phyloP scores from a whole-genome alignment of 2,888 invertebrate species.

The Cryptus armator region DNA sequence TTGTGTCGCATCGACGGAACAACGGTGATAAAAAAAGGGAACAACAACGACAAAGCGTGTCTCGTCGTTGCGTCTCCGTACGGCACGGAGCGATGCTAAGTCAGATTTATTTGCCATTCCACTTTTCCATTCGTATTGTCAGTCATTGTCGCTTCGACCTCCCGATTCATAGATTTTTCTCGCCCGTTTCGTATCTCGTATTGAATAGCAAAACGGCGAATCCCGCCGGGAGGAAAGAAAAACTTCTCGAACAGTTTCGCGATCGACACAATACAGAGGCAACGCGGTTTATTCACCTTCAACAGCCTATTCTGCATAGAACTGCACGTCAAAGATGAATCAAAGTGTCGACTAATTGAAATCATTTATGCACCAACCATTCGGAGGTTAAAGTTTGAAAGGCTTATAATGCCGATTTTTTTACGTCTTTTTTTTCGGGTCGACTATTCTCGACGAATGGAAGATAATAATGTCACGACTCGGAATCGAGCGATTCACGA shows the following conservation, averaged over 20 bases:
- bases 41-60: slow-evolving; percentile 20
- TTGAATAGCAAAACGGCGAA: not conserved
- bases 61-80: not conserved
- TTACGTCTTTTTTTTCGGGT: not conserved
- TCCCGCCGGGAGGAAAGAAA: too few relatives aligned
- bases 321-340: not conserved
- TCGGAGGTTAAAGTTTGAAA: not conserved
- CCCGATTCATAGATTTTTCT: slow-evolving; percentile 31
- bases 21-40: slow-evolving; percentile 22
- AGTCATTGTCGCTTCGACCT: slow-evolving; percentile 44
- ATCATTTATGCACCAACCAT: not conserved
- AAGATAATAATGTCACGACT: not conserved
- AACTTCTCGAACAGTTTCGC: too few relatives aligned
- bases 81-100: not conserved
- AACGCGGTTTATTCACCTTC: too few relatives aligned
- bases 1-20: slow-evolving; percentile 50
- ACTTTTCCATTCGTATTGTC: slow-evolving; percentile 27
- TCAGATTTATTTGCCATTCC: slow-evolving; percentile 65
- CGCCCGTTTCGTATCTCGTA: not conserved
- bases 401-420: not conserved
- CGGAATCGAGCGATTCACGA: not conserved
- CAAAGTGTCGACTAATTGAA: slow-evolving; percentile 8
- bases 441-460: not conserved
- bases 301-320: too few relatives aligned
- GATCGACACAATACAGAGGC: too few relatives aligned